These are phyloP conservation scores for Cremastinae sp. DNA, from an alignment of 2,888 invertebrate species.

Conservation along the genomic window DNA sequence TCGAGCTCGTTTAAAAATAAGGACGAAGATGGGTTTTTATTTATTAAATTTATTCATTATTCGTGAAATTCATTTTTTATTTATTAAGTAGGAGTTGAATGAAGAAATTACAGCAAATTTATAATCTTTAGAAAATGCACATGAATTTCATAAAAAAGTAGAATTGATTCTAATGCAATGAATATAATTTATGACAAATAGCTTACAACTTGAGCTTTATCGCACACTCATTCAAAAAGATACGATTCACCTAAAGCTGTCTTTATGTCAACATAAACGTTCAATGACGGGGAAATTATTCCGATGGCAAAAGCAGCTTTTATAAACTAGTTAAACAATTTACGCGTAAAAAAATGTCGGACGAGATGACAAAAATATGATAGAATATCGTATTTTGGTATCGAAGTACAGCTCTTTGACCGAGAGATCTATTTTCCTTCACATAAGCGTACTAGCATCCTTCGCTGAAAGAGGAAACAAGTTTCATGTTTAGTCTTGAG, in stretches of 20 bases:
- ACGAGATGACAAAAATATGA: no score
- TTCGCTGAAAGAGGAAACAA: conserved; percentile 75
- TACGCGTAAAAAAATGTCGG: no score
- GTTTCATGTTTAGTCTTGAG: conserved; percentile 81
- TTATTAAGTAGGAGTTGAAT: background rate
- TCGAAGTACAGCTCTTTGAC: background rate
- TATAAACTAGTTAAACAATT: no score
- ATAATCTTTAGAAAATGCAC: conserved; percentile 1
- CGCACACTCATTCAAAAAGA: conserved; percentile 19
- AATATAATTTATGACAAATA: conserved; percentile 27
- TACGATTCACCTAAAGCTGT: no score
- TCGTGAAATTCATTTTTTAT: conserved; percentile 19
- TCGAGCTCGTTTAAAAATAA: conserved; percentile 76
- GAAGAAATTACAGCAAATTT: conserved; percentile 1
- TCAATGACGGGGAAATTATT: no score
- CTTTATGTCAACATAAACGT: no score
- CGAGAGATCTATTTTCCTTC: conserved; percentile 5
- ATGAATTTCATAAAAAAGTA: background rate
- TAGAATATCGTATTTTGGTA: no score
- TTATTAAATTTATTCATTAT: background rate
- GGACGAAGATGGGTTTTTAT: conserved; percentile 12
- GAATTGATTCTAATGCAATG: background rate
- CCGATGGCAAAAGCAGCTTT: no score
- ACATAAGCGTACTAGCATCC: conserved; percentile 36
- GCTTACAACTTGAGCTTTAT: conserved; percentile 5